A percentile compares a stretch with the other conserved stretches of the same genome.
Evolutionary conservation across 2,113 vertebrate genomes (phyloP).

Genomic region (Ploceus nigricollis): DNA sequence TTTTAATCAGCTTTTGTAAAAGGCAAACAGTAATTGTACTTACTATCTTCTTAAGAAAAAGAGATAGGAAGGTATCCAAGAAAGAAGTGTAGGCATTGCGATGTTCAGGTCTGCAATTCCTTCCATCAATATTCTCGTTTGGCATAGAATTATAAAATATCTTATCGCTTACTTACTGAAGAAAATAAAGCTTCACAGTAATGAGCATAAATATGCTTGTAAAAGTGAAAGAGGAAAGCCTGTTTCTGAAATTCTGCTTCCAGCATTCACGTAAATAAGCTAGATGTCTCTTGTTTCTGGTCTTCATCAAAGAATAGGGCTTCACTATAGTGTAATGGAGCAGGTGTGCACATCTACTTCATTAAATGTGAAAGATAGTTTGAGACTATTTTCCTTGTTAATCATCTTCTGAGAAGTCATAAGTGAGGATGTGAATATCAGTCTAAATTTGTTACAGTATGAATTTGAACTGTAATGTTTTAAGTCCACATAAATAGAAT

Average conservation of each 20-base stretch:
- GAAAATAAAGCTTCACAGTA: background rate
- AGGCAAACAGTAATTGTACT: background rate
- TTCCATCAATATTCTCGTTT: background rate
- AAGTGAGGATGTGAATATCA: background rate
- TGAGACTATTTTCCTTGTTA: background rate
- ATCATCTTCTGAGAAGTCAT: background rate
- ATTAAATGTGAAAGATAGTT: background rate
- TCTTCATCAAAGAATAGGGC: background rate
- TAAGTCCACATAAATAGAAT: background rate
- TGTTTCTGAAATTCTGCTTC: background rate
- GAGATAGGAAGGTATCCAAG: background rate
- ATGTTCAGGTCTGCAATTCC: background rate
- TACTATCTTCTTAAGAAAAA: background rate
- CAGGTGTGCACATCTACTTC: background rate
- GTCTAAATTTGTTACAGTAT: background rate
- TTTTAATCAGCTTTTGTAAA: background rate
- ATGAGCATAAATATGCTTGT: background rate
- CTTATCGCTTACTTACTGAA: background rate
- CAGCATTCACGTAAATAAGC: background rate
- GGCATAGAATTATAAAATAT: background rate
- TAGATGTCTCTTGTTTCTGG: background rate
- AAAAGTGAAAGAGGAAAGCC: background rate
- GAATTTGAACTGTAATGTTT: background rate
- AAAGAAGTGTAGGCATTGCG: background rate
- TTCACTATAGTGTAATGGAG: background rate